Evolutionary conservation across 2,797 vertebrate genomes (phyloP).

Genomic region (Parauchenoglanis punctatus): DNA sequence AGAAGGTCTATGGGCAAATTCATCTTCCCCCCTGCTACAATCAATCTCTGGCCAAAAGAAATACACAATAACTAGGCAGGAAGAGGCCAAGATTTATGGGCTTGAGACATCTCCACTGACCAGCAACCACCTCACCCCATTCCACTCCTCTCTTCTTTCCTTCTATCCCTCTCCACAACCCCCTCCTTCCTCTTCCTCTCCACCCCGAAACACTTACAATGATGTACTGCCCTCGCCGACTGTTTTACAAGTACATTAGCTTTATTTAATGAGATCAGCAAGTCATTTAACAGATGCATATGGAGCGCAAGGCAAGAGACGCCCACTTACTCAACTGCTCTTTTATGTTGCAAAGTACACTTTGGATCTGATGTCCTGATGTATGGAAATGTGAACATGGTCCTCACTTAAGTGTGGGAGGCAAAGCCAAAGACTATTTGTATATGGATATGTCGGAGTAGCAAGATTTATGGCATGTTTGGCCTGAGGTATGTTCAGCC

Average conservation of each 20-base stretch:
- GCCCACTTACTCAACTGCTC: constrained; percentile 57
- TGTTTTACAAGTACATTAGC: constrained; percentile 99
- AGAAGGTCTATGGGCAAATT: constrained; percentile 91
- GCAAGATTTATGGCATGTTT: constrained; percentile 53
- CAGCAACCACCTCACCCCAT: constrained; percentile 91
- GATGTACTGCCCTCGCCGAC: constrained; percentile 96
- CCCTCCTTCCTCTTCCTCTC: constrained; percentile 66
- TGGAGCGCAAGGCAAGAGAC: constrained; percentile 76
- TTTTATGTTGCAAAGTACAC: constrained; percentile 56
- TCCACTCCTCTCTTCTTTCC: constrained; percentile 51
- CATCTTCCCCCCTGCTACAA: constrained; percentile 93
- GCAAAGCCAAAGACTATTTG: constrained; percentile 49
- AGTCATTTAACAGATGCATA: constrained; percentile 94
- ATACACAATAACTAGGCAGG: constrained; percentile 99
- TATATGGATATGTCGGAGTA: constrained; percentile 43
- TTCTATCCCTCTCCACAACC: constrained; percentile 29
- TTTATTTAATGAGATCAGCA: constrained; percentile 97
- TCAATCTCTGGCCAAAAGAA: constrained; percentile 99
- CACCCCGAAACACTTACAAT: constrained; percentile 87
- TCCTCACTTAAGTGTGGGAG: constrained; percentile 45
- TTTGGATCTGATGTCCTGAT: constrained; percentile 57
- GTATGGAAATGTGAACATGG: constrained; percentile 55
- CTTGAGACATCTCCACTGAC: constrained; percentile 94
- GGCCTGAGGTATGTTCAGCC: constrained; percentile 47
- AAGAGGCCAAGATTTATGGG: constrained; percentile 98